phyloP scores from a whole-genome alignment of 1,140 invertebrate species.

The Charaxes varanes region DNA sequence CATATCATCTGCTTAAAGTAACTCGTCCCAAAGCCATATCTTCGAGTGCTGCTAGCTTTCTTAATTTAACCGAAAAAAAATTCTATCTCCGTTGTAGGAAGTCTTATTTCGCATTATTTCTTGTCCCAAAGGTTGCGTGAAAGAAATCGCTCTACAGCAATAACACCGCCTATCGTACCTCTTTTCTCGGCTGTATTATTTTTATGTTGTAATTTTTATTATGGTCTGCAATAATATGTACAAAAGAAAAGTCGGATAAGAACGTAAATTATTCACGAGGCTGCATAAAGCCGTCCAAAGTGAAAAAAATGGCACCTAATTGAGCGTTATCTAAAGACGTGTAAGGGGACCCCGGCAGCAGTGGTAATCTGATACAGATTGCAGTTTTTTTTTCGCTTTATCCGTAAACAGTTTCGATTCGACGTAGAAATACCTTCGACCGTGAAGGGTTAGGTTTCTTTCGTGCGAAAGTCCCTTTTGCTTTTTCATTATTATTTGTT shows the following conservation, averaged over 20 bases:
- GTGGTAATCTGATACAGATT: constrained; percentile 37
- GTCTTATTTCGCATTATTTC: no score
- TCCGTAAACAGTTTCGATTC: constrained; percentile 46
- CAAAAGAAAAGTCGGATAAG: no score
- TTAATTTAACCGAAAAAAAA: no score
- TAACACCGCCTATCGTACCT: no score
- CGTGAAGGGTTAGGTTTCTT: constrained; percentile 42
- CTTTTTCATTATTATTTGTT: constrained; percentile 18
- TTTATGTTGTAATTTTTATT: background rate
- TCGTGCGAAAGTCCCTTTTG: constrained; percentile 24
- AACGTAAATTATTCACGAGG: background rate
- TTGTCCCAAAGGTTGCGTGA: no score
- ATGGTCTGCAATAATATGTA: no score
- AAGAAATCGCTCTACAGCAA: no score
- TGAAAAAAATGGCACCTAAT: constrained; percentile 32
- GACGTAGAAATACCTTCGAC: constrained; percentile 25
- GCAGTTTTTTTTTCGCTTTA: constrained; percentile 39
- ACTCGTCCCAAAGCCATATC: no score
- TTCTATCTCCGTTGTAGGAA: no score
- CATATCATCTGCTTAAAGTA: no score
- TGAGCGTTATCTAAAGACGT: constrained; percentile 35
- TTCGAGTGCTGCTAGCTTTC: no score
- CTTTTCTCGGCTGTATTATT: no score
- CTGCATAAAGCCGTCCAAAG: constrained; percentile 24
- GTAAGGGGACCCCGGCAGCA: constrained; percentile 33